Conservation (phyloP, 2,888 invertebrate genomes). For the Nomada goodeniana region DNA sequence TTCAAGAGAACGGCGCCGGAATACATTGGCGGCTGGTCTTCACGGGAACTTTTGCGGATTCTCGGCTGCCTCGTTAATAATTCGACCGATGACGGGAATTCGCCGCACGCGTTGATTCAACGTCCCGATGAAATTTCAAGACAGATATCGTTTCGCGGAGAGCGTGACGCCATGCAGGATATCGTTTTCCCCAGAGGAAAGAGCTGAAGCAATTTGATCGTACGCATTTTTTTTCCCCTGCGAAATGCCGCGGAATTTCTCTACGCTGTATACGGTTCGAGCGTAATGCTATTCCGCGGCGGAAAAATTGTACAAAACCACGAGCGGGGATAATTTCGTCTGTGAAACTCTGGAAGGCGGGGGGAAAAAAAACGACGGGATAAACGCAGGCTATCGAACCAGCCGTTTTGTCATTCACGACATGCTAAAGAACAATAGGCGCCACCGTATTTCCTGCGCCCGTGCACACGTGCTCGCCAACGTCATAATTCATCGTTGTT, state of each 20-base stretch:
- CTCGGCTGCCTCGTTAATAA: neutral
- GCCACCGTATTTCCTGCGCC: conserved; percentile 10
- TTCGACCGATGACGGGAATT: neutral
- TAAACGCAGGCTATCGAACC: conserved; percentile 4
- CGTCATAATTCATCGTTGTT: conserved; percentile 33
- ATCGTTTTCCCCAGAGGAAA: neutral
- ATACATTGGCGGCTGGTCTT: neutral
- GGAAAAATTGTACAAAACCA: neutral
- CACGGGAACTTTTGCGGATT: neutral
- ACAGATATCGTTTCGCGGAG: conserved; percentile 1
- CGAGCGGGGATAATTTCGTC: neutral
- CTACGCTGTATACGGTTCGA: neutral
- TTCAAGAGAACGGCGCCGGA: conserved; percentile 34
- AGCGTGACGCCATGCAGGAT: neutral
- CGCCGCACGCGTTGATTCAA: conserved; percentile 3
- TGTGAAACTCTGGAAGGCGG: too few relatives aligned
- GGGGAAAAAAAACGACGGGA: conserved; percentile 2
- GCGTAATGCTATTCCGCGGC: neutral
- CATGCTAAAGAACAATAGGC: conserved; percentile 21
- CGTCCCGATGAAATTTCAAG: neutral
- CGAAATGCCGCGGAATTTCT: neutral
- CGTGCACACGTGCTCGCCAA: conserved; percentile 13
- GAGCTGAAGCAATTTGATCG: neutral
- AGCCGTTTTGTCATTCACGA: conserved; percentile 13
- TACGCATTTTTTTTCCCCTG: neutral